Base-by-base conservation (phyloP, 2,797 vertebrate genomes). In the Lacerta agilis region DNA sequence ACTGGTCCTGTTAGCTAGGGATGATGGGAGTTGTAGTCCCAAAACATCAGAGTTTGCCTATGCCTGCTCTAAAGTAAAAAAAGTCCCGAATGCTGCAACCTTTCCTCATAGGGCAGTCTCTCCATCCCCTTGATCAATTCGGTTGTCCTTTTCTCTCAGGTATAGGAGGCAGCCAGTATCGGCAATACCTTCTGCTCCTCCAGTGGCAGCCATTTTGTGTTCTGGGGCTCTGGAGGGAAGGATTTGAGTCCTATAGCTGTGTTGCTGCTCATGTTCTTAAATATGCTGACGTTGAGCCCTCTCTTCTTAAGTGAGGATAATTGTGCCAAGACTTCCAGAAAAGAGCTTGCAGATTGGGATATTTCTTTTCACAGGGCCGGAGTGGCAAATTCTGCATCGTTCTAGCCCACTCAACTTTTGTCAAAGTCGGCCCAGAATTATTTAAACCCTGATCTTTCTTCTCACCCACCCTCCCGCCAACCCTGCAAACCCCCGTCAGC, bases 261-360 rank as follows among this genome's bases (percentile, higher is more conserved):
- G 33, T 36, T 17, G 66, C 25, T 29, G 66, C 5, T 43, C 38
- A 2, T 75, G 20, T 64, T 64, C 61, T 64, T 18, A 23, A 43
- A 27, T 5, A 41, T 41, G 20, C 23, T 76, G 38, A 76, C 8
- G 73, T 8, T 33, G 7, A 8, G 38, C 17, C 20, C n/a, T n/a
- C n/a, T 79, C 78, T 80, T 36, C 58, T 94, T 29, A 92, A 83
- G 78, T 1, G 79, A 90, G 92, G 94, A 92, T 90, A 93, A 29
- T 7, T 33, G 8, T 8, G 0, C 0, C 82, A 75, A 27, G 67
- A 72, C 18, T 69, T 9, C 79, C 58, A 15, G 64, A 8, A 18
- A 25, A n/a, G 20, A n/a, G n/a, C 1, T 45, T 77, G 41, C 41
- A 25, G 29, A 17, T 29, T 43, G 41, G 8, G 76, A 13, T 45